A percentile compares a stretch with the other conserved stretches of the same genome.
Evolutionary conservation across 2,888 invertebrate genomes (phyloP).

Genomic region (Branchipolynoe longqiensis): DNA sequence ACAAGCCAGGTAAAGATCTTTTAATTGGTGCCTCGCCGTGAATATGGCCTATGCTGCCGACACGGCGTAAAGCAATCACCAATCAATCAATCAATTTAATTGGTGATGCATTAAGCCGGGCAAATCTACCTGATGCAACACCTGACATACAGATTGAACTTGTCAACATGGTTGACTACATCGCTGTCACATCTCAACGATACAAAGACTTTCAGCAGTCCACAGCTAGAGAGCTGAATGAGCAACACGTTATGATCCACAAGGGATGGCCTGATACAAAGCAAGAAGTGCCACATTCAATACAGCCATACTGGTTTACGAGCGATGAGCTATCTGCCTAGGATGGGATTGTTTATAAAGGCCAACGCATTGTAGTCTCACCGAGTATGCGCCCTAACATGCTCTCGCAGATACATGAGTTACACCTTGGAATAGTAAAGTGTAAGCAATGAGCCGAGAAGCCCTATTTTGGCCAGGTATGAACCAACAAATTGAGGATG

Average conservation of each 20-base stretch:
- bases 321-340: neutral
- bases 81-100: too few species aligned
- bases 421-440: neutral
- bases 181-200: neutral
- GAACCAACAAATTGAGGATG: neutral
- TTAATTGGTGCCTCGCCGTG: neutral
- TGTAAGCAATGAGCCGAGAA: neutral
- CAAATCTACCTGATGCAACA: neutral
- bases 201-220: neutral
- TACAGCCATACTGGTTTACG: neutral
- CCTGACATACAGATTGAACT: neutral
- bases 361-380: neutral
- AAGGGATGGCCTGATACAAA: neutral
- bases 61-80: too few species aligned
- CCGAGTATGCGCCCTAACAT: neutral
- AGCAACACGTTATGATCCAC: neutral
- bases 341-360: too few species aligned
- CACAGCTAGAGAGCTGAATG: neutral
- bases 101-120: neutral
- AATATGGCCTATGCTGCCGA: too few species aligned
- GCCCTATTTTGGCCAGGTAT: neutral
- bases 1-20: neutral
- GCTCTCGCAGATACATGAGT: neutral
- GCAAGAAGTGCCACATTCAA: neutral
- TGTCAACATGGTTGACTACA: neutral